These are phyloP conservation scores for Platyrinchus mystaceus DNA, from an alignment of 2,797 vertebrate species.

Conservation along the genomic window DNA sequence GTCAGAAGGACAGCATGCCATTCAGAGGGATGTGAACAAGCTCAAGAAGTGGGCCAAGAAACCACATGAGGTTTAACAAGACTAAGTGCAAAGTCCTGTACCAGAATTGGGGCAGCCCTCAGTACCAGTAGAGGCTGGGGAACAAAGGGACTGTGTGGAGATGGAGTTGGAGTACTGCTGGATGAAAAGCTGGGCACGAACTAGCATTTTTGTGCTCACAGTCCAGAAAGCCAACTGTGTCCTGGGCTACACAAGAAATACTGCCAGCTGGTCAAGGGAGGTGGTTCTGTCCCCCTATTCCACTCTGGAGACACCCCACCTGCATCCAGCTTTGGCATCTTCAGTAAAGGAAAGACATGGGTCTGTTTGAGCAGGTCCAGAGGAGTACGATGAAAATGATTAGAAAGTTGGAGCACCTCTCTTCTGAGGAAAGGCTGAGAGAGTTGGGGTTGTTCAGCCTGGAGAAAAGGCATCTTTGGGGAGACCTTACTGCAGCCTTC, in stretches of 20 bases:
- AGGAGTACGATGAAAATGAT: not conserved
- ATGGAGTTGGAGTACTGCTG: not conserved
- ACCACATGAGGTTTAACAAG: not conserved
- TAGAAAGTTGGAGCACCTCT: not conserved
- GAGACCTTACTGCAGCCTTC: not conserved
- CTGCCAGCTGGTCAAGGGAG: not conserved
- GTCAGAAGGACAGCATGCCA: not conserved
- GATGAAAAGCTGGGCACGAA: not conserved
- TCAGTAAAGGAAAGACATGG: not conserved
- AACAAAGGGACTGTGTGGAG: not conserved
- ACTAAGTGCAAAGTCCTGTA: not conserved
- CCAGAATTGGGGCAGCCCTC: not conserved
- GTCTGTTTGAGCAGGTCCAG: rapidly evolving
- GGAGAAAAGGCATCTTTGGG: not conserved
- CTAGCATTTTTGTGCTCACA: rapidly evolving
- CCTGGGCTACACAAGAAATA: not conserved
- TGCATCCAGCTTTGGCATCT: not conserved
- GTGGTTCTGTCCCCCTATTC: not conserved
- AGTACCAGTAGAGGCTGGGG: not conserved
- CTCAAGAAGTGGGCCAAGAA: not conserved
- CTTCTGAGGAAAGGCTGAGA: not conserved
- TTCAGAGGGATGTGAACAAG: not conserved
- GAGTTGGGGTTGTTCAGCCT: not conserved
- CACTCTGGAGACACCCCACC: not conserved
- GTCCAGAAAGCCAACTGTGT: not conserved